These are phyloP conservation scores for Numida meleagris DNA, from an alignment of 2,113 vertebrate species.

Conservation along the genomic window DNA sequence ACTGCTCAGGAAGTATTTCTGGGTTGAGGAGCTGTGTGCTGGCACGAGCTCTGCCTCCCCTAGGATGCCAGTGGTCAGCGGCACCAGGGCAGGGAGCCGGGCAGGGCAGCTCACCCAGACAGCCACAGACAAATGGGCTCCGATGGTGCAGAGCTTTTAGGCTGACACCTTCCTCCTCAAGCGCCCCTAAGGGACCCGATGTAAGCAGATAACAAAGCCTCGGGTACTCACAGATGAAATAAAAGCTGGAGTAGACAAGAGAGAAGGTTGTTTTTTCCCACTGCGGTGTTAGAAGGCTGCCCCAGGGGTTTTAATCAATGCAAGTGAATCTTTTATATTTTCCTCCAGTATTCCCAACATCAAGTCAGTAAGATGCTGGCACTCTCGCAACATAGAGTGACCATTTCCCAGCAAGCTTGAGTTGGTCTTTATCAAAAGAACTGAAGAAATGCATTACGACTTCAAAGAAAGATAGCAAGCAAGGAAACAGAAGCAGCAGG, in stretches of 20 bases:
- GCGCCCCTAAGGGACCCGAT: neutral
- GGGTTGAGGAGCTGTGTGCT: neutral
- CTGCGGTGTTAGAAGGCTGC: constrained; percentile 23
- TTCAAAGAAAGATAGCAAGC: constrained; percentile 6
- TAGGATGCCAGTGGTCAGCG: accelerated
- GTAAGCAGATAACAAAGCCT: neutral
- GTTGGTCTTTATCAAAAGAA: constrained; percentile 1
- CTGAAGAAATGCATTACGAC: constrained; percentile 2
- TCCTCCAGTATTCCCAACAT: constrained; percentile 24
- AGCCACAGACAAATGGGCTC: neutral
- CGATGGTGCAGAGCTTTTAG: neutral
- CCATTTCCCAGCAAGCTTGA: constrained; percentile 17
- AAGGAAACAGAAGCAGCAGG: constrained; percentile 23
- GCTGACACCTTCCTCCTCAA: neutral
- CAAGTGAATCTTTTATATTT: constrained; percentile 32
- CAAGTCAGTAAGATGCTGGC: constrained; percentile 1
- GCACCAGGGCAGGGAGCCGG: neutral
- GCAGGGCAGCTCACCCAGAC: neutral
- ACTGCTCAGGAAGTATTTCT: neutral
- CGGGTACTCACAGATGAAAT: constrained; percentile 28
- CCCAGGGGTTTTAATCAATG: constrained; percentile 58
- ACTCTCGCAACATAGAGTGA: neutral
- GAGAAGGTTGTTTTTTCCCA: constrained; percentile 51
- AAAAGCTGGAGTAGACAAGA: constrained; percentile 19
- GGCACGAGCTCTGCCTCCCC: neutral